Evolutionary conservation across 2,113 vertebrate genomes (phyloP), one percentile per base, ranked within the genome.

Genomic region (Chascanopsetta lugubris): DNA sequence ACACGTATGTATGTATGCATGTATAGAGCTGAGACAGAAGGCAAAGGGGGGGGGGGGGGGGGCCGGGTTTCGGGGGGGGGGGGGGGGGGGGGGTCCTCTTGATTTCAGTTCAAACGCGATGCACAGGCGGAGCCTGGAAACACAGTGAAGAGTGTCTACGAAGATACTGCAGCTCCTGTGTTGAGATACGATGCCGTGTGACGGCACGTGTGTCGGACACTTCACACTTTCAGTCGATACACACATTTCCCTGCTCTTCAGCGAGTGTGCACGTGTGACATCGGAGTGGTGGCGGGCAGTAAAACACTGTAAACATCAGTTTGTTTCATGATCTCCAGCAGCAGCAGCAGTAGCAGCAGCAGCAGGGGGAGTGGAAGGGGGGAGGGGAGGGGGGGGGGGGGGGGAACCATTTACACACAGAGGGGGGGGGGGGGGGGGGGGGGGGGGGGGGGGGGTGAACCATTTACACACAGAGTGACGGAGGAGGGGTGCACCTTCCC

Each of bases 1-100:
- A 75, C 81, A 48, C 72, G 77, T 69, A 72, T 69, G 32, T 74
- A 55, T 57, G 18, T 11, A 75, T 79, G 48, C 72, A 75, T 69
- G 69, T 69, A 34, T 5, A 76, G 59, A 58, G 15, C 46, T 36
- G 30, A 30, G 71, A 69, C 65, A 71, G 46, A 22, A 59, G 58
- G 58, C 36, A n/a, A n/a, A n/a, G n/a, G n/a, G n/a, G n/a, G n/a
- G n/a, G n/a, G n/a, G n/a, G n/a, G n/a, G n/a, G n/a, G n/a, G n/a
- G n/a, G n/a, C n/a, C n/a, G n/a, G n/a, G n/a, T n/a, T n/a, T n/a
- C n/a, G n/a, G n/a, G n/a, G n/a, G n/a, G n/a, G n/a, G n/a, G n/a
- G n/a, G n/a, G n/a, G n/a, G n/a, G n/a, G n/a, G n/a, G n/a, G 34
- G 40, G 61, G 45, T 61, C 34, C 25, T 40, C 22, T 48, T 12